phyloP scores from a whole-genome alignment of 2,888 invertebrate species.

The Erynnis tages region DNA sequence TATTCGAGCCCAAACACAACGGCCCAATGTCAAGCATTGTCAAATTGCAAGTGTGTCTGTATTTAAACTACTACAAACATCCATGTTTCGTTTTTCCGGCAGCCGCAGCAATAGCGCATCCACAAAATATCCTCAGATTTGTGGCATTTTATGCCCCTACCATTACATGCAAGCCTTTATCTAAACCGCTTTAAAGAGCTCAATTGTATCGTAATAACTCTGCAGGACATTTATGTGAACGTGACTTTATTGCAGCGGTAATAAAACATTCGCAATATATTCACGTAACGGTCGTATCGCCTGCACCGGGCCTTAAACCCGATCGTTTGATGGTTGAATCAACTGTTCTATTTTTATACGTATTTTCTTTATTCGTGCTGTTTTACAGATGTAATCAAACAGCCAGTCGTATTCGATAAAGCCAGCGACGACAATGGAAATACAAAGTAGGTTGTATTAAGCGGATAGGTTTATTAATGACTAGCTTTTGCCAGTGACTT shows the following conservation, averaged over 20 bases:
- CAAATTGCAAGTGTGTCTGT: no score
- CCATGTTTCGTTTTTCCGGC: no score
- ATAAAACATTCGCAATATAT: not conserved
- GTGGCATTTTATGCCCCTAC: no score
- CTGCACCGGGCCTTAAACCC: conserved; percentile 4
- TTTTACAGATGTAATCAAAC: conserved; percentile 34
- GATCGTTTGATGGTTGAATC: conserved; percentile 19
- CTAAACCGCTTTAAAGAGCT: not conserved
- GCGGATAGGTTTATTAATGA: not conserved
- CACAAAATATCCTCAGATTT: no score
- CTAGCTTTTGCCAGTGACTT: no score
- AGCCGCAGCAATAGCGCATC: no score
- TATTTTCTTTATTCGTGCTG: conserved; percentile 26
- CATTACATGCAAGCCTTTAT: not conserved
- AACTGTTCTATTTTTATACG: conserved; percentile 33
- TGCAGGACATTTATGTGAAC: no score
- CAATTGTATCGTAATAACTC: no score
- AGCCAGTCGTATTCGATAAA: conserved; percentile 24
- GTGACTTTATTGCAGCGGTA: not conserved
- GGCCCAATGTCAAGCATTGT: no score
- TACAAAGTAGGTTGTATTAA: not conserved
- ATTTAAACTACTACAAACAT: no score
- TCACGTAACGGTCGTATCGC: conserved; percentile 1
- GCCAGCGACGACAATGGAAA: conserved; percentile 1
- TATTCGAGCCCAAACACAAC: no score